phyloP scores from a whole-genome alignment of 2,797 vertebrate genomes.

The Ptychobarbus kaznakovi region DNA sequence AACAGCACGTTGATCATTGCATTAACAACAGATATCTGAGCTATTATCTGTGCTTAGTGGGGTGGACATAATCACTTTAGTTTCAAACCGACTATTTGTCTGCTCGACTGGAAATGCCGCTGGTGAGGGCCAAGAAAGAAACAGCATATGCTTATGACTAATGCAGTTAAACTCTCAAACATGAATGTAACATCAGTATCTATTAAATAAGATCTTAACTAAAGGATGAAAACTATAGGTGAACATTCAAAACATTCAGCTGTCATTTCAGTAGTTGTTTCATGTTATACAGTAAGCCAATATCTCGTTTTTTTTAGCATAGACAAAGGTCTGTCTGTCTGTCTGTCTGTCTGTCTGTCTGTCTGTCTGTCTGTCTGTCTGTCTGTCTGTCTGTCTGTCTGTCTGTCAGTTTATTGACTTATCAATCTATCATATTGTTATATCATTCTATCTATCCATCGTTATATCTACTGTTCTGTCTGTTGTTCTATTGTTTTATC shows the following conservation, averaged over 20 bases:
- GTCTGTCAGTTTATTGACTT: neutral
- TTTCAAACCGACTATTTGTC: constrained; percentile 62
- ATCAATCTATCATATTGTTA: no score
- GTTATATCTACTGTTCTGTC: no score
- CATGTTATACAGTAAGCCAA: neutral
- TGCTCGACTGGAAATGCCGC: constrained; percentile 52
- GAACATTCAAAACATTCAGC: constrained; percentile 1
- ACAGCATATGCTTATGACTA: constrained; percentile 58
- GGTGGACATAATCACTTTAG: constrained; percentile 71
- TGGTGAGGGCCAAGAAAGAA: constrained; percentile 46
- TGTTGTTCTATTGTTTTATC: no score
- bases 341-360: neutral
- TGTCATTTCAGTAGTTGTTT: neutral
- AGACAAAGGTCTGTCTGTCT: neutral
- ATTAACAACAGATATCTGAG: constrained; percentile 59
- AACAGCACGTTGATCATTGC: constrained; percentile 46
- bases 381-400: neutral
- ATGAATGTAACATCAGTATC: constrained; percentile 63
- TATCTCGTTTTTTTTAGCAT: neutral
- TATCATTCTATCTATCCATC: neutral
- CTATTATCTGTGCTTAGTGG: constrained; percentile 71
- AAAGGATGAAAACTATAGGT: constrained; percentile 8
- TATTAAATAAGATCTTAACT: constrained; percentile 56
- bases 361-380: no score
- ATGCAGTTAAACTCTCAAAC: constrained; percentile 59